phyloP scores from a whole-genome alignment of 2,113 vertebrate genomes.

The Platichthys flesus region DNA sequence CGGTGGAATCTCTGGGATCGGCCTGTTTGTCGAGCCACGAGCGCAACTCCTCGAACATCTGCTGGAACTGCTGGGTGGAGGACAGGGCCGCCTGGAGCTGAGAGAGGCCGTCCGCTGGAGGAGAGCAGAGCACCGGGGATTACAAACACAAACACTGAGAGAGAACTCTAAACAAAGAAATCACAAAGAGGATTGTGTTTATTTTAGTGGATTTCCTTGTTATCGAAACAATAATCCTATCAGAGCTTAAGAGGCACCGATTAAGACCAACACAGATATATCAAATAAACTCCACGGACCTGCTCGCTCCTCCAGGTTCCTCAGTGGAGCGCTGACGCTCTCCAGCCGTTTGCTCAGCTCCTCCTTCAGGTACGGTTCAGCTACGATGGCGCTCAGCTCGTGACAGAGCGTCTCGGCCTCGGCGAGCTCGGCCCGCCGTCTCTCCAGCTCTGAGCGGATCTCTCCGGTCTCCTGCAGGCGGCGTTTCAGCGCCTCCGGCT shows the following conservation, averaged over 20 bases:
- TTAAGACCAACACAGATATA: neutral
- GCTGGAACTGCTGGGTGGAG: conserved; percentile 98
- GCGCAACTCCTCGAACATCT: conserved; percentile 96
- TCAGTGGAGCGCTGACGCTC: conserved; percentile 89
- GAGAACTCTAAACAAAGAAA: conserved; percentile 11
- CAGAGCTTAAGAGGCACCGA: neutral
- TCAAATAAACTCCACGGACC: conserved; percentile 79
- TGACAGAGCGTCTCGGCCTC: conserved; percentile 89
- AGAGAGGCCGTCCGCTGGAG: conserved; percentile 92
- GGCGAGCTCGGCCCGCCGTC: conserved; percentile 84
- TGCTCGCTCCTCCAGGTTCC: conserved; percentile 92
- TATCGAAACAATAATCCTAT: conserved; percentile 8
- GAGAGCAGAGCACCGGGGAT: neutral
- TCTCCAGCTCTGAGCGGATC: conserved; percentile 93
- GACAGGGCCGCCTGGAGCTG: conserved; percentile 94
- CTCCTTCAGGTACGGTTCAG: conserved; percentile 94
- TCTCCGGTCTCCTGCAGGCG: conserved; percentile 95
- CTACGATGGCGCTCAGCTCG: conserved; percentile 91
- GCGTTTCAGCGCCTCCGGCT: conserved; percentile 91
- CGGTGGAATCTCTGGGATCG: conserved; percentile 74
- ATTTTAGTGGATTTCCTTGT: conserved; percentile 9
- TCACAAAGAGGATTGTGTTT: neutral
- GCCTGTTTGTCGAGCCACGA: conserved; percentile 90
- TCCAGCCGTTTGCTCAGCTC: conserved; percentile 93
- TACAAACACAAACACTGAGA: conserved; percentile 24